Evolutionary conservation across 2,113 vertebrate genomes (phyloP).

Genomic region (Coturnix japonica): DNA sequence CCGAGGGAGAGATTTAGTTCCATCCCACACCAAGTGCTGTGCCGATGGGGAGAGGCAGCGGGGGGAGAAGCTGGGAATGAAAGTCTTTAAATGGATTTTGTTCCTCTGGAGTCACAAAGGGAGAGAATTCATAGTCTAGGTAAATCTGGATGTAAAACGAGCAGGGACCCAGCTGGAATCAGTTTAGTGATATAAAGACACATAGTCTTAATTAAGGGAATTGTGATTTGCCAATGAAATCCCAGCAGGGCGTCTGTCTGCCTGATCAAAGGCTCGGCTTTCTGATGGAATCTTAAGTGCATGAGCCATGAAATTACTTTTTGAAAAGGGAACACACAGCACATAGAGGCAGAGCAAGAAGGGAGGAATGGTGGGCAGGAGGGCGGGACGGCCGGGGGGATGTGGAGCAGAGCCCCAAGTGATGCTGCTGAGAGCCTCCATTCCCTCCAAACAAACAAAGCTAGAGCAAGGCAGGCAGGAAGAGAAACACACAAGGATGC

Average conservation of each 20-base stretch:
- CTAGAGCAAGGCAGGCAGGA: background rate
- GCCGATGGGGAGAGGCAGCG: background rate
- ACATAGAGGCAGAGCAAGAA: constrained; percentile 1
- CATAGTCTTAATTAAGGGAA: constrained; percentile 84
- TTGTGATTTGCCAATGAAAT: constrained; percentile 81
- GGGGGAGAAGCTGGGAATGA: background rate
- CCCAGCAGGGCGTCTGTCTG: constrained; percentile 79
- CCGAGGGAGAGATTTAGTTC: background rate
- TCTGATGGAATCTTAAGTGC: constrained; percentile 84
- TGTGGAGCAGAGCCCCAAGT: background rate
- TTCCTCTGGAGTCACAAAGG: background rate
- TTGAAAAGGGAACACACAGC: constrained; percentile 58
- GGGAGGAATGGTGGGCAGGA: background rate
- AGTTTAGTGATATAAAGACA: constrained; percentile 72
- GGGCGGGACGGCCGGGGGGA: background rate
- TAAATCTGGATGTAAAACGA: constrained; percentile 71
- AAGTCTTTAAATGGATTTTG: constrained; percentile 37
- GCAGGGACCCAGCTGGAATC: constrained; percentile 66
- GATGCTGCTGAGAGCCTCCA: constrained; percentile 11
- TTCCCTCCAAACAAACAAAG: constrained; percentile 46
- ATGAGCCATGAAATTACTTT: constrained; percentile 86
- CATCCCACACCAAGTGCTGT: constrained; percentile 13
- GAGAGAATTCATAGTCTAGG: constrained; percentile 34
- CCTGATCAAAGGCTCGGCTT: constrained; percentile 77
- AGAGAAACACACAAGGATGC: background rate